A percentile compares a stretch with the other conserved stretches of the same genome.
These are phyloP conservation scores for Tetramorium alpestre DNA, from an alignment of 1,140 invertebrate genomes.

Conservation along the genomic window DNA sequence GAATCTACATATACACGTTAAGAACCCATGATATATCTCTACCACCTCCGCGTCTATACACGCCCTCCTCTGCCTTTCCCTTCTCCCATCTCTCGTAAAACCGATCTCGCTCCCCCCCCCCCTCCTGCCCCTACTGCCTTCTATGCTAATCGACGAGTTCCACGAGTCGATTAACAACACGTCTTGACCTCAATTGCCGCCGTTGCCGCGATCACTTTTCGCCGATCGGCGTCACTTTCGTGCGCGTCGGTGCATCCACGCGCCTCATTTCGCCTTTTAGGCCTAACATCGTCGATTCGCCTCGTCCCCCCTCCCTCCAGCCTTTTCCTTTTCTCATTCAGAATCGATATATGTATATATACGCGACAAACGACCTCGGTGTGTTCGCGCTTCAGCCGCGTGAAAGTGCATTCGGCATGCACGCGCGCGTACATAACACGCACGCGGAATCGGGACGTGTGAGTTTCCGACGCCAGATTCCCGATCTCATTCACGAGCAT, in stretches of 20 bases:
- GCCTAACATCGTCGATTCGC: conserved; percentile 68
- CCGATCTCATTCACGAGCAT: background rate
- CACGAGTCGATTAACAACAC: background rate
- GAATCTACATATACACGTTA: conserved; percentile 80
- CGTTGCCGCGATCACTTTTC: background rate
- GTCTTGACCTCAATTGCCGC: background rate
- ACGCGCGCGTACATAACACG: background rate
- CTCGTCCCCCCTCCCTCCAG: background rate
- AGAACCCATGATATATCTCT: conserved; percentile 70
- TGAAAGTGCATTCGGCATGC: conserved; percentile 3
- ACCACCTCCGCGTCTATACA: conserved; percentile 67
- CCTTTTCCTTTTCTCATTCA: background rate
- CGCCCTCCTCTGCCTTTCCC: conserved; percentile 28
- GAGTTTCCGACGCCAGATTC: background rate
- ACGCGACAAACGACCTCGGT: background rate
- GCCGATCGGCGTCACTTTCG: conserved; percentile 46
- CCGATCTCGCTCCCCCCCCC: background rate
- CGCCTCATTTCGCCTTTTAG: conserved; percentile 71
- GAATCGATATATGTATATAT: conserved; percentile 13
- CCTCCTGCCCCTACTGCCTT: no score
- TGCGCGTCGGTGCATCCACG: conserved; percentile 61
- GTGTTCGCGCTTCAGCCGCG: background rate
- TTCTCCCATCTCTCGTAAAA: conserved; percentile 27
- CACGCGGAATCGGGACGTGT: background rate
- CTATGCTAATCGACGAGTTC: conserved; percentile 10